These are phyloP conservation scores for Meliscaeva auricollis DNA, from an alignment of 2,888 invertebrate species.

Conservation along the genomic window DNA sequence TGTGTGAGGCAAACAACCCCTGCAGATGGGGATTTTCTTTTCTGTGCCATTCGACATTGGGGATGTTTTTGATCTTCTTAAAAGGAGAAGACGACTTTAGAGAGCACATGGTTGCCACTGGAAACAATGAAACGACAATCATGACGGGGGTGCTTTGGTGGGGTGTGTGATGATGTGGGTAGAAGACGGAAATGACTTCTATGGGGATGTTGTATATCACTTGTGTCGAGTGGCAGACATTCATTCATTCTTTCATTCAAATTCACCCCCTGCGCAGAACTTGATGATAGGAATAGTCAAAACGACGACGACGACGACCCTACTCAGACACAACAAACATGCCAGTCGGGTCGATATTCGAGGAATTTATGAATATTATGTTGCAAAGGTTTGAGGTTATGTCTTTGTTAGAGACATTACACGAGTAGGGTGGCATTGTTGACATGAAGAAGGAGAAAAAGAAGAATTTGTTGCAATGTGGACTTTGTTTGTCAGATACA, in stretches of 20 bases:
- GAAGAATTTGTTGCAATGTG: slow-evolving; percentile 68
- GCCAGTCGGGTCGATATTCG: slow-evolving; percentile 63
- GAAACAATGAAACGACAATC: slow-evolving; percentile 23
- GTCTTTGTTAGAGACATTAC: background rate
- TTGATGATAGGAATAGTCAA: slow-evolving; percentile 56
- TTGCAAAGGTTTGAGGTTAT: slow-evolving; percentile 16
- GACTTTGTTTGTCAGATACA: slow-evolving; percentile 63
- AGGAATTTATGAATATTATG: slow-evolving; percentile 64
- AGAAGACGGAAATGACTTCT: slow-evolving; percentile 35
- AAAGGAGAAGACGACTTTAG: slow-evolving; percentile 11
- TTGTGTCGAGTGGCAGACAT: slow-evolving; percentile 59
- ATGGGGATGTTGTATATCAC: slow-evolving; percentile 42
- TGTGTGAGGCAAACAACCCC: slow-evolving; percentile 69
- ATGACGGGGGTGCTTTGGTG: no score
- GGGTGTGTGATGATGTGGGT: background rate
- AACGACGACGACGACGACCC: slow-evolving; percentile 54
- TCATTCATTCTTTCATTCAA: slow-evolving; percentile 59
- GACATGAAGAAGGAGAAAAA: slow-evolving; percentile 5
- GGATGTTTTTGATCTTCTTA: slow-evolving; percentile 58
- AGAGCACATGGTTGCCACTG: slow-evolving; percentile 43
- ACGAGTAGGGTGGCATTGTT: slow-evolving; percentile 9
- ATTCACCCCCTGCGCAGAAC: slow-evolving; percentile 18
- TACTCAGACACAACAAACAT: slow-evolving; percentile 73
- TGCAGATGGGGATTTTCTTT: slow-evolving; percentile 31
- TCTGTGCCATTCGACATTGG: slow-evolving; percentile 15